Evolutionary conservation across 2,888 invertebrate species (phyloP).

Genomic region (Ornithoptera priamus): DNA sequence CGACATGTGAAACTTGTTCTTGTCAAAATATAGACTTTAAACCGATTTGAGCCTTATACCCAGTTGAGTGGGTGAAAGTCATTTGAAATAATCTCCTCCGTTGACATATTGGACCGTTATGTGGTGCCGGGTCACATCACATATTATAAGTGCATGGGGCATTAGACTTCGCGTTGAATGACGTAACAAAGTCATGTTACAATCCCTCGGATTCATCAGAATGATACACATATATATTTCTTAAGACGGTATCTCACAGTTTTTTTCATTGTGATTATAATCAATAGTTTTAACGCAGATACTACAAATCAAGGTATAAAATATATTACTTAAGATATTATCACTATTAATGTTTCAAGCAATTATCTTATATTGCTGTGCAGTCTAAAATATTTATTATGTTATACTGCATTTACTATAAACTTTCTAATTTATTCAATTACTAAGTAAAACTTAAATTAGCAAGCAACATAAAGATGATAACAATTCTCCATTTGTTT

Average conservation of each 20-base stretch:
- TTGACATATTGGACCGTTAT: conserved; percentile 31
- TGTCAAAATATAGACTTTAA: conserved; percentile 38
- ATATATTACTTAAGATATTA: background rate
- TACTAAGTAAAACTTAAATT: too few relatives aligned
- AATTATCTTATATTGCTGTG: background rate
- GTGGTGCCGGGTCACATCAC: conserved; percentile 13
- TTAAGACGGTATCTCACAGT: conserved; percentile 3
- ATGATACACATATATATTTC: conserved; percentile 10
- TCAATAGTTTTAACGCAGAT: background rate
- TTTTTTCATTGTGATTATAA: background rate
- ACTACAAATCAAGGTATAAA: background rate
- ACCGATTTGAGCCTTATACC: conserved; percentile 27
- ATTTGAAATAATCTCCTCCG: conserved; percentile 13
- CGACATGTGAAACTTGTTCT: conserved; percentile 45
- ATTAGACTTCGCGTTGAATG: conserved; percentile 29
- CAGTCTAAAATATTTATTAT: too few relatives aligned
- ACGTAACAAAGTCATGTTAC: conserved; percentile 27
- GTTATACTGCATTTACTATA: too few relatives aligned
- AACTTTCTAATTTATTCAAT: too few relatives aligned
- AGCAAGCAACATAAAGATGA: too few relatives aligned
- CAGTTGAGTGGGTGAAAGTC: conserved; percentile 12
- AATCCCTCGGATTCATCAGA: conserved; percentile 25
- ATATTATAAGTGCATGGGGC: conserved; percentile 30
- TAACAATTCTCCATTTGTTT: too few relatives aligned
- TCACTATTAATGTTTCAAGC: background rate